A percentile compares a stretch with the other conserved stretches of the same genome.
Evolutionary conservation across 1,140 invertebrate genomes (phyloP).

Genomic region (Rhagoletis pomonella): DNA sequence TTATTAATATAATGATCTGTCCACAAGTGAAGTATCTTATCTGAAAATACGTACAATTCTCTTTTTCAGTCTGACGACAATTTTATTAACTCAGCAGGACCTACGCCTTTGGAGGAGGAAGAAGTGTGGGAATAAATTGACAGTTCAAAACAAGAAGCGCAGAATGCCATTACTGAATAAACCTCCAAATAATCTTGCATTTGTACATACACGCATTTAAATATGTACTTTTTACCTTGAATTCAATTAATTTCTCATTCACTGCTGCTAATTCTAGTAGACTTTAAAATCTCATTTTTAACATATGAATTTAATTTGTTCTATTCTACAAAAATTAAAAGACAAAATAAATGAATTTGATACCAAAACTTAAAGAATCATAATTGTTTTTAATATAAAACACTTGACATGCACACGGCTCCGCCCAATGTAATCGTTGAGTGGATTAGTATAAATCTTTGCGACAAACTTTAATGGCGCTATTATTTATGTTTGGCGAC

Average conservation of each 20-base stretch:
- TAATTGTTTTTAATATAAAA: too few species aligned
- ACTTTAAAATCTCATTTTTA: constrained; percentile 12
- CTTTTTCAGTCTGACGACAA: constrained; percentile 55
- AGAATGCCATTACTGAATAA: too few species aligned
- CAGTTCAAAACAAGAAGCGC: too few species aligned
- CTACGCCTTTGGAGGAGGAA: constrained; percentile 55
- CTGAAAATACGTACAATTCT: not conserved
- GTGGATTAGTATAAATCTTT: too few species aligned
- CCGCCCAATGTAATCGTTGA: too few species aligned
- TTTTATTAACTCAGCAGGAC: constrained; percentile 53
- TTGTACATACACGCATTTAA: not conserved
- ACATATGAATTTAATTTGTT: constrained; percentile 5
- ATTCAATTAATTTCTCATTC: not conserved
- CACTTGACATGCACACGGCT: too few species aligned
- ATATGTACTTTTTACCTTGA: constrained; percentile 15
- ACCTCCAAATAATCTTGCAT: too few species aligned
- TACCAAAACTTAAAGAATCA: not conserved
- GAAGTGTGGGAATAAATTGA: constrained; percentile 54
- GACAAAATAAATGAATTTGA: constrained; percentile 45
- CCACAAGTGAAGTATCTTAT: not conserved
- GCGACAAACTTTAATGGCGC: too few species aligned
- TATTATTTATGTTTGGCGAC: too few species aligned
- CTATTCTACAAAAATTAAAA: not conserved
- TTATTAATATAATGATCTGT: too few species aligned
- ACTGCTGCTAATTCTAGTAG: constrained; percentile 20